These are phyloP conservation scores for Megamerina dolium DNA, from an alignment of 2,888 invertebrate species.

Conservation along the genomic window DNA sequence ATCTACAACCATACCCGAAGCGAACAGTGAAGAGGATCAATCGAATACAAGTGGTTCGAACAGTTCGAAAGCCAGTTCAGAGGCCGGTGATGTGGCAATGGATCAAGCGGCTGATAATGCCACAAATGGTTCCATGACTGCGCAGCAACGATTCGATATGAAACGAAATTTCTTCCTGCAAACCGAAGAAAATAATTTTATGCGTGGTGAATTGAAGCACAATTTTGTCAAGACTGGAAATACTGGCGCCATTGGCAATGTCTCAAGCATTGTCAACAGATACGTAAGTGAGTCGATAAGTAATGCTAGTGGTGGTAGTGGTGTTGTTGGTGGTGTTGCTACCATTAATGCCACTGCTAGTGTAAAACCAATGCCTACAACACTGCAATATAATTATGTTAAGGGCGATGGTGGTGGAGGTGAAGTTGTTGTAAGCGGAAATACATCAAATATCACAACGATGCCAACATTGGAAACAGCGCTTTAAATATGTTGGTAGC, in stretches of 20 bases:
- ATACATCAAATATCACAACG: constrained; percentile 9
- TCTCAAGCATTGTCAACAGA: constrained; percentile 10
- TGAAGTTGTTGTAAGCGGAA: no score
- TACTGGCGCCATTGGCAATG: neutral
- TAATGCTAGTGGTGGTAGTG: no score
- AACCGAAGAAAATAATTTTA: constrained; percentile 49
- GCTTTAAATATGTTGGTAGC: constrained; percentile 23
- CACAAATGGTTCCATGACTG: constrained; percentile 9
- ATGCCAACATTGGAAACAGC: constrained; percentile 41
- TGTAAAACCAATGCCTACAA: neutral
- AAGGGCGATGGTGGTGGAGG: neutral
- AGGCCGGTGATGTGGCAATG: constrained; percentile 24
- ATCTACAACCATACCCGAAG: constrained; percentile 81
- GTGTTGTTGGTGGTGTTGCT: no score
- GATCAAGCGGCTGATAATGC: neutral
- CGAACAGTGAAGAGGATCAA: constrained; percentile 67
- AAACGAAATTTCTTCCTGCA: constrained; percentile 48
- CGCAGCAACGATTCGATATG: constrained; percentile 36
- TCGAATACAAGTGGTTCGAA: constrained; percentile 61
- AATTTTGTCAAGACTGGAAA: constrained; percentile 11
- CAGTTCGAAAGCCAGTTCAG: constrained; percentile 53
- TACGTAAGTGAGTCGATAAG: constrained; percentile 3
- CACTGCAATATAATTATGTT: constrained; percentile 2
- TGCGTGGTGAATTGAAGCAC: constrained; percentile 45
- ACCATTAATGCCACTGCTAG: neutral